Evolutionary conservation across 1,140 invertebrate species (phyloP).

Genomic region (Euwallacea similis): DNA sequence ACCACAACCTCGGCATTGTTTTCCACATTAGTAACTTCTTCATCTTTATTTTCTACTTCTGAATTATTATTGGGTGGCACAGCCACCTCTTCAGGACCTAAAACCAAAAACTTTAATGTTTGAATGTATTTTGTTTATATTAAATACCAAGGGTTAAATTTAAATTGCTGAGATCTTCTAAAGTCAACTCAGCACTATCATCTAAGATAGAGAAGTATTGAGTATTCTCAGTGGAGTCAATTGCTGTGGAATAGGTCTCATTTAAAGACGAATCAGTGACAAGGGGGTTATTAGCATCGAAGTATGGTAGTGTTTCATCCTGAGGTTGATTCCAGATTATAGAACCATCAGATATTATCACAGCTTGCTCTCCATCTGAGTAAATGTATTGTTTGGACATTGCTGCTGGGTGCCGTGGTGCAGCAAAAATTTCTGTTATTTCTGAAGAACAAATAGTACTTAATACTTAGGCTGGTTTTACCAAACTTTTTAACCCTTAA

Average conservation of each 20-base stretch:
- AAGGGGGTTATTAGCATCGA: slow-evolving; percentile 28
- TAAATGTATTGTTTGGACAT: slow-evolving; percentile 29
- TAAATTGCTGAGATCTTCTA: slow-evolving; percentile 39
- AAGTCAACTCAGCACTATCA: slow-evolving; percentile 36
- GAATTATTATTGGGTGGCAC: not conserved
- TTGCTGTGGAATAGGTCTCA: slow-evolving; percentile 44
- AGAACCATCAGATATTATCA: slow-evolving; percentile 20
- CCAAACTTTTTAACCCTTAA: no score
- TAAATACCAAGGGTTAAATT: slow-evolving; percentile 38
- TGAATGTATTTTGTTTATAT: not conserved
- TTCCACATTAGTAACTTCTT: not conserved
- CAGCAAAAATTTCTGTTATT: not conserved
- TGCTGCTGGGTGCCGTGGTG: not conserved
- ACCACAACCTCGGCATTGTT: slow-evolving; percentile 42
- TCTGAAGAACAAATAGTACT: no score
- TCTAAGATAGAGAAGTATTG: slow-evolving; percentile 49
- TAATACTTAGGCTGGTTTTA: no score
- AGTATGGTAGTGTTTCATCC: slow-evolving; percentile 21
- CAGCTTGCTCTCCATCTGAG: slow-evolving; percentile 13
- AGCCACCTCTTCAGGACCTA: no score
- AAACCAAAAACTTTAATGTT: no score
- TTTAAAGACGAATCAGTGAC: slow-evolving; percentile 40
- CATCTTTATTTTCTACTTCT: slow-evolving; percentile 4
- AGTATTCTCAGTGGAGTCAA: slow-evolving; percentile 41
- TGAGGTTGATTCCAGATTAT: slow-evolving; percentile 22